Percentiles rank a stretch among this genome's conserved stretches.
These are phyloP conservation scores for Drosophila kanapiae DNA, from an alignment of 1,140 invertebrate species.

Conservation along the genomic window DNA sequence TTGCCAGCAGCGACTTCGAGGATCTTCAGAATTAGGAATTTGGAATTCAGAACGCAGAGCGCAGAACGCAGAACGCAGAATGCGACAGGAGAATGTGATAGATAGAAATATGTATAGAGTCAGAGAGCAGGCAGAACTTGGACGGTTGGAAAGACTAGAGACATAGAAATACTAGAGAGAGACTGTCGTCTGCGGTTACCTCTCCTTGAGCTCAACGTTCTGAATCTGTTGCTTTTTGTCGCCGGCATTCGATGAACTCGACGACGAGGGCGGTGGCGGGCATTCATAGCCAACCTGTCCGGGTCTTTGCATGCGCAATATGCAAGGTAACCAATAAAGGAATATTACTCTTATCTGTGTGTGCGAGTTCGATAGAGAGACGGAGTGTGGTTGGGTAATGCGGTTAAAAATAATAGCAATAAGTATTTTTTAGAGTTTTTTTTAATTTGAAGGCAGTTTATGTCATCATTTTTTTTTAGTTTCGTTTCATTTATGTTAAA, in stretches of 20 bases:
- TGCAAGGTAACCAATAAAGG: constrained; percentile 98
- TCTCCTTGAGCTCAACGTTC: constrained; percentile 85
- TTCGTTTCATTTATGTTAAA: constrained; percentile 31
- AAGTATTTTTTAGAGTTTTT: constrained; percentile 68
- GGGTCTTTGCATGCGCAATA: constrained; percentile 97
- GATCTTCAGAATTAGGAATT: constrained; percentile 86
- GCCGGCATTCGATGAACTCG: constrained; percentile 86
- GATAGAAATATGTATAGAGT: constrained; percentile 11
- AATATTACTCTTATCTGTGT: constrained; percentile 95
- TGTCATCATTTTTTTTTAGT: constrained; percentile 31
- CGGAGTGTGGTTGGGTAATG: constrained; percentile 80
- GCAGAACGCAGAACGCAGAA: background rate
- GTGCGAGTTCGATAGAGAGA: constrained; percentile 77
- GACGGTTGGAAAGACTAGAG: background rate
- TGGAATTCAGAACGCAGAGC: background rate
- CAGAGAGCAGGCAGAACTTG: constrained; percentile 6
- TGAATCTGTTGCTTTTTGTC: constrained; percentile 86
- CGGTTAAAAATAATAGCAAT: constrained; percentile 81
- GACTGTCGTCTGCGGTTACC: constrained; percentile 62
- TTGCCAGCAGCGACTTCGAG: constrained; percentile 95
- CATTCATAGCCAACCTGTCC: constrained; percentile 87
- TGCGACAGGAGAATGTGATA: background rate
- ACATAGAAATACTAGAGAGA: constrained; percentile 2
- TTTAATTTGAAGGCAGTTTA: constrained; percentile 33
- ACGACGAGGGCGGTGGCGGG: constrained; percentile 87